Evolutionary conservation across 2,113 vertebrate genomes (phyloP), one percentile per base, ranked within the genome.

Genomic region (Petrocephalus zakoni): DNA sequence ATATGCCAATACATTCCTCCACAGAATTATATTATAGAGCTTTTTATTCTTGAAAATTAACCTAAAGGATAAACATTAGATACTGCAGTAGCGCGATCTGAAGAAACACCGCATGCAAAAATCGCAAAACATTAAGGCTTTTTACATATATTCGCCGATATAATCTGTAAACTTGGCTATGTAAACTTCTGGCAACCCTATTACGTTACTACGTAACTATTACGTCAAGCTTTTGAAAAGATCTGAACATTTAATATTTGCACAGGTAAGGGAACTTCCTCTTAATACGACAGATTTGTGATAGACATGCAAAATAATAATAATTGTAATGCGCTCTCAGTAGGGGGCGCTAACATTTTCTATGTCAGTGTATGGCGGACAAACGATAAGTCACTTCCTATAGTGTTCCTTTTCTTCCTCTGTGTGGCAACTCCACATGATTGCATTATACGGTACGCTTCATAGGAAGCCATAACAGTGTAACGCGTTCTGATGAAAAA

Each of bases 331-430:
- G 72, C 11, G 15, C 1, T 5, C 17, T 75, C 68, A 42, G 11
- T 34, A 78, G 72, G 72, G 72, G 72, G 72, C 72, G 72, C 72
- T 78, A 78, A 78, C 72, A 78, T 78, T 78, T 75, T 42, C 19
- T 15, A 68, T 68, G 25, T 68, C 25, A 68, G n/a, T 29, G 61
- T 68, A 5, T 68, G 61, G 13, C 22, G 3, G 58, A 25, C 34
- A 19, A 37, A 19, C 4, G 29, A 75, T 13, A 37, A 19, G 68
- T 64, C n/a, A 64, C 61, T 68, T 68, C 61, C n/a, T 29, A 29
- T 29, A 10, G 58, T 64, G 22, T 61, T n/a, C 61, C 1, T 42
- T 29, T 68, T 64, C 5, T 0, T 29, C 25, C 25, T 68, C 47
- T 68, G 25, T 64, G 58, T 68, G 25, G 10, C 61, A 42, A 13